Percentiles rank a stretch among this genome's conserved stretches.
phyloP scores from a whole-genome alignment of 2,888 invertebrate species.

The Listrodromus nycthemerus region DNA sequence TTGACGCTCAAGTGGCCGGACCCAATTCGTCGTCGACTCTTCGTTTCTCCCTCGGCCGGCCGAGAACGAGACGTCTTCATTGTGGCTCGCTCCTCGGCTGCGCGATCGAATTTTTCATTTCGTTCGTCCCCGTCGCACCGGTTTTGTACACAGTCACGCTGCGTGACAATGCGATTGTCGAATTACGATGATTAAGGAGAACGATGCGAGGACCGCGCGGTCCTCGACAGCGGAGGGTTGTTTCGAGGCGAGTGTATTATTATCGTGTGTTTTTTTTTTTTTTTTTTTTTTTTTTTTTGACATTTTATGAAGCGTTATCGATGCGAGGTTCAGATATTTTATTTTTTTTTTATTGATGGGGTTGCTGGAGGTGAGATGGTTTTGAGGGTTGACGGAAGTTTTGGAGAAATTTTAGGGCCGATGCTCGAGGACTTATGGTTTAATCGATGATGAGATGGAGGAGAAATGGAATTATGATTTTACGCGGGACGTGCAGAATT shows the following conservation, averaged over 20 bases:
- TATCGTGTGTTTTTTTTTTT: constrained; percentile 19
- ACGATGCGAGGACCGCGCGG: constrained; percentile 16
- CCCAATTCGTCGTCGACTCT: constrained; percentile 55
- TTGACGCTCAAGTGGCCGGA: constrained; percentile 73
- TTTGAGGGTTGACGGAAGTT: neutral
- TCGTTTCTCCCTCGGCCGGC: constrained; percentile 21
- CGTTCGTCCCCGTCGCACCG: constrained; percentile 6
- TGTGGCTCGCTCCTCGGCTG: constrained; percentile 12
- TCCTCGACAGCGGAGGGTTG: constrained; percentile 16
- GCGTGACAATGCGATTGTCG: constrained; percentile 57
- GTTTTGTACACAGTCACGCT: constrained; percentile 42
- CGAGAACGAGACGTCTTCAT: constrained; percentile 35
- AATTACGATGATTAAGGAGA: constrained; percentile 59
- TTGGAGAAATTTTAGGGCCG: no score
- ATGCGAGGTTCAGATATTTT: no score
- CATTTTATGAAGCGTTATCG: no score
- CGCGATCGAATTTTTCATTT: constrained; percentile 53
- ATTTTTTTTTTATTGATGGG: no score
- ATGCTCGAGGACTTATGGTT: no score
- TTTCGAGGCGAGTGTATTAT: neutral
- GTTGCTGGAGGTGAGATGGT: neutral
- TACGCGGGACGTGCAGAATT: no score
- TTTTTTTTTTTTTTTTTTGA: neutral
- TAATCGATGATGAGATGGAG: no score
- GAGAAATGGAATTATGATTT: no score